Conservation (phyloP, 2,797 vertebrate genomes). For the Acipenser transmontanus region DNA sequence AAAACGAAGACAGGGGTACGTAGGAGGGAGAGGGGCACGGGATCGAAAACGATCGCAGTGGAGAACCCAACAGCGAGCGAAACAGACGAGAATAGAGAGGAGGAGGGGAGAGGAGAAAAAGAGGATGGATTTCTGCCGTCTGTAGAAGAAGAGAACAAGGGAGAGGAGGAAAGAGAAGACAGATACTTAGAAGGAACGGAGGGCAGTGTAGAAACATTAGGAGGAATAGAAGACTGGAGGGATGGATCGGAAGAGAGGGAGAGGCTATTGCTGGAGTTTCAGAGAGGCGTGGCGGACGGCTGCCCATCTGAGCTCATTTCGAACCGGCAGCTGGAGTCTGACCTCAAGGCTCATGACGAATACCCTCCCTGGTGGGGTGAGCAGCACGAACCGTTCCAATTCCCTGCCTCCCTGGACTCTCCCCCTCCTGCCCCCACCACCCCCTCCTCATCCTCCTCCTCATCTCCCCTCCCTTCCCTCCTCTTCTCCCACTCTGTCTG, state of each 20-base stretch:
- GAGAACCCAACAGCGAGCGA: background rate
- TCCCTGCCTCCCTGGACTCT: conserved; percentile 42
- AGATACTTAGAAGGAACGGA: conserved; percentile 30
- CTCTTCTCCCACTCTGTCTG: conserved; percentile 73
- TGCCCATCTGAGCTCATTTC: conserved; percentile 67
- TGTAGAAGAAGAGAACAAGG: conserved; percentile 9
- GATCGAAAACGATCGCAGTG: background rate
- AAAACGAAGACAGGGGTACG: conserved; percentile 20
- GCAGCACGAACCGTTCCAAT: conserved; percentile 65
- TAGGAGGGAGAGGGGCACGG: conserved; percentile 32
- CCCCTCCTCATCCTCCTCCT: conserved; percentile 22
- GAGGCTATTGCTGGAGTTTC: conserved; percentile 48
- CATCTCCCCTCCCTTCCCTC: conserved; percentile 35
- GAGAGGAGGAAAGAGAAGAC: conserved; percentile 23
- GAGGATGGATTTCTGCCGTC: background rate
- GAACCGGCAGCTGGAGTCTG: conserved; percentile 38
- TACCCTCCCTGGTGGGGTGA: conserved; percentile 35
- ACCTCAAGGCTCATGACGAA: background rate
- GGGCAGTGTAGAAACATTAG: conserved; percentile 15
- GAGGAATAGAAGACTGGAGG: conserved; percentile 14
- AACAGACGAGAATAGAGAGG: conserved; percentile 15
- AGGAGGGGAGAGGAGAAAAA: conserved; percentile 8
- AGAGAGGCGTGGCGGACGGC: conserved; percentile 71
- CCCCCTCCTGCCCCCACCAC: conserved; percentile 28
- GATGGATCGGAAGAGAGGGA: conserved; percentile 23